Conservation (phyloP, 2,113 vertebrate genomes). For the Fukomys damarensis region DNA sequence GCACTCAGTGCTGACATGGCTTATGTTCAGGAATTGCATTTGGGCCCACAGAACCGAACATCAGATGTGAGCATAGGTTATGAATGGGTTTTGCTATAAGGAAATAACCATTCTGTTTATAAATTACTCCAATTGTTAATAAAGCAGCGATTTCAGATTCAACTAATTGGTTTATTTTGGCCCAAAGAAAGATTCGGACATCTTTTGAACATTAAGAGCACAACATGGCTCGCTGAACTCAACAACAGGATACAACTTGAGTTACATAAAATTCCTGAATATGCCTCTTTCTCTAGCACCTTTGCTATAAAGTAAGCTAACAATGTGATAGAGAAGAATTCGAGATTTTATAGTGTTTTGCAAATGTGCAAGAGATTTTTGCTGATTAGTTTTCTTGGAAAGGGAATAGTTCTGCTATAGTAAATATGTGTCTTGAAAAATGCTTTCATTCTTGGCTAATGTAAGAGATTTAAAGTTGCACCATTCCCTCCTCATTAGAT, state of each 20-base stretch:
- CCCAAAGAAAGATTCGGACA: conserved; percentile 58
- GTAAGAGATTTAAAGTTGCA: conserved; percentile 8
- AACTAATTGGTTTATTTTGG: conserved; percentile 63
- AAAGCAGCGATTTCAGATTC: conserved; percentile 56
- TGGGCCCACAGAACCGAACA: conserved; percentile 51
- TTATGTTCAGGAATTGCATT: conserved; percentile 79
- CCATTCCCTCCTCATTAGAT: conserved; percentile 31
- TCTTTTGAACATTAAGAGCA: conserved; percentile 46
- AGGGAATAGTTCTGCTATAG: neutral
- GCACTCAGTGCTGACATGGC: conserved; percentile 68
- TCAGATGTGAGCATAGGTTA: conserved; percentile 59
- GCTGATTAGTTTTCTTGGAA: neutral
- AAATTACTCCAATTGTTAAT: conserved; percentile 72
- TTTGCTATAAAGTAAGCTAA: conserved; percentile 36
- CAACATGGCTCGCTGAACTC: conserved; percentile 19
- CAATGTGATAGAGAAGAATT: neutral
- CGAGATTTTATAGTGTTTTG: conserved; percentile 38
- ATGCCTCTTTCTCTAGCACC: neutral
- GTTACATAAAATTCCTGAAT: neutral
- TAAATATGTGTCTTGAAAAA: conserved; percentile 33
- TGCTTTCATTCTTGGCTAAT: conserved; percentile 34
- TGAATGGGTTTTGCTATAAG: conserved; percentile 57
- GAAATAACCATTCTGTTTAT: conserved; percentile 64
- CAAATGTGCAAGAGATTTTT: conserved; percentile 19
- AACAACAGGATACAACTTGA: neutral